A percentile compares a stretch with the other conserved stretches of the same genome.
These are phyloP conservation scores for Apotomis turbidana DNA, from an alignment of 2,888 invertebrate species.

Conservation along the genomic window DNA sequence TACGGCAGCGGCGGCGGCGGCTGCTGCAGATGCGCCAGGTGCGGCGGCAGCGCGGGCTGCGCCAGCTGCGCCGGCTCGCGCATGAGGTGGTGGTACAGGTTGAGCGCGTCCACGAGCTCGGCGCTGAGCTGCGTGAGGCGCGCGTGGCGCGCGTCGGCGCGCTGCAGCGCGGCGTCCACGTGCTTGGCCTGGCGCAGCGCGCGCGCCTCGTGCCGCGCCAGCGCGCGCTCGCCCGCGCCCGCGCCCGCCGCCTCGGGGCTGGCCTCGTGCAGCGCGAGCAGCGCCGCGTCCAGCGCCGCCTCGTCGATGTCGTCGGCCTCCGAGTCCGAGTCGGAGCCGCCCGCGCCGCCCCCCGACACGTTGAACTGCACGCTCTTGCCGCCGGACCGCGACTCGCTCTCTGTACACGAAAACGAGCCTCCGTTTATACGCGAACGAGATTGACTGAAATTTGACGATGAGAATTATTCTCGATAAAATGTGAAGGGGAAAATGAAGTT, in stretches of 20 bases:
- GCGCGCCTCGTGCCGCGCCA: slow-evolving; percentile 61
- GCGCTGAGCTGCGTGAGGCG: slow-evolving; percentile 94
- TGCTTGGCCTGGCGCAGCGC: slow-evolving; percentile 89
- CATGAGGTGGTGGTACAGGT: slow-evolving; percentile 96
- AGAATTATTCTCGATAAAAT: no score
- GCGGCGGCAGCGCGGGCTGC: slow-evolving; percentile 40
- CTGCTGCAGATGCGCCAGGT: slow-evolving; percentile 46
- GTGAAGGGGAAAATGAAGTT: no score
- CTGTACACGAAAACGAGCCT: not conserved
- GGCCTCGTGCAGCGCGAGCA: slow-evolving; percentile 95
- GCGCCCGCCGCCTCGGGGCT: slow-evolving; percentile 52
- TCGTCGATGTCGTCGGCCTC: slow-evolving; percentile 86
- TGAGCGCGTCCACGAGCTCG: slow-evolving; percentile 95
- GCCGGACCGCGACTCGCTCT: slow-evolving; percentile 46
- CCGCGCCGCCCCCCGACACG: slow-evolving; percentile 58
- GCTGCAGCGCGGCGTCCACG: slow-evolving; percentile 96
- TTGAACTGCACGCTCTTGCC: slow-evolving; percentile 86
- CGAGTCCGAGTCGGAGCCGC: slow-evolving; percentile 11
- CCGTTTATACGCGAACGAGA: no score
- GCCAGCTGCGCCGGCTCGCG: slow-evolving; percentile 81
- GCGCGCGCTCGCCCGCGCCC: slow-evolving; percentile 54
- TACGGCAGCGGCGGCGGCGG: slow-evolving; percentile 16
- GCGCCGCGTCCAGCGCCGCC: slow-evolving; percentile 92
- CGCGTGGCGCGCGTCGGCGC: slow-evolving; percentile 94
- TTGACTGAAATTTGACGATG: no score